phyloP scores from a whole-genome alignment of 2,113 vertebrate genomes.

The Triplophysa siluroides region DNA sequence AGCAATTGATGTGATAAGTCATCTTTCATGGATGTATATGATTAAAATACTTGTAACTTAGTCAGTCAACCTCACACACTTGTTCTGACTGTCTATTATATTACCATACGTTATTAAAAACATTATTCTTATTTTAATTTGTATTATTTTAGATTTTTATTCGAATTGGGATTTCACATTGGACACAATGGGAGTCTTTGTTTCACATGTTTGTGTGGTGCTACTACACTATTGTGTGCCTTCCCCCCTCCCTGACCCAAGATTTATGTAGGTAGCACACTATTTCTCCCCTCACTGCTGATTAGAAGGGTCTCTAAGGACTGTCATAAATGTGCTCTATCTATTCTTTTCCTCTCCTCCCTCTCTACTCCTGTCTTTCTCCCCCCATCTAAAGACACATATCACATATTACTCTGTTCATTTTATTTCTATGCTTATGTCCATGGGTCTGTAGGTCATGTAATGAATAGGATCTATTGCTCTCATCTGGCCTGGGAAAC shows the following conservation, averaged over 20 bases:
- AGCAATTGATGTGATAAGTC: background rate
- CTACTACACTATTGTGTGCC: slow-evolving; percentile 8
- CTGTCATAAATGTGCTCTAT: slow-evolving; percentile 45
- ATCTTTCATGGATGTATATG: background rate
- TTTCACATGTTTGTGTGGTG: slow-evolving; percentile 16
- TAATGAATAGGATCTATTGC: slow-evolving; percentile 32
- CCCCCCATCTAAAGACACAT: slow-evolving; percentile 17
- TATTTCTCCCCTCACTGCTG: slow-evolving; percentile 41
- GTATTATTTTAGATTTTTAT: background rate
- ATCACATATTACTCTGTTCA: slow-evolving; percentile 34
- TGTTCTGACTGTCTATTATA: background rate
- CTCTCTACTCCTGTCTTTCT: background rate
- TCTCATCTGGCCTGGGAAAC: slow-evolving; percentile 24
- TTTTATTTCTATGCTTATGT: slow-evolving; percentile 34
- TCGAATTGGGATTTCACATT: slow-evolving; percentile 10
- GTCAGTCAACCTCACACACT: background rate
- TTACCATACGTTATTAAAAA: background rate
- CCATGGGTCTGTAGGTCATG: background rate
- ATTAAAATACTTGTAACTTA: background rate
- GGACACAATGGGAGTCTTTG: slow-evolving; percentile 31
- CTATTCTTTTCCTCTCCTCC: slow-evolving; percentile 45
- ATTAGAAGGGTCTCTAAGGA: slow-evolving; percentile 40
- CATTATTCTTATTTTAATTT: background rate
- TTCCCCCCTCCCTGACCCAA: slow-evolving; percentile 22
- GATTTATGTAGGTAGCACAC: slow-evolving; percentile 39